phyloP scores from a whole-genome alignment of 2,888 invertebrate genomes.

The Dendrolimus houi region DNA sequence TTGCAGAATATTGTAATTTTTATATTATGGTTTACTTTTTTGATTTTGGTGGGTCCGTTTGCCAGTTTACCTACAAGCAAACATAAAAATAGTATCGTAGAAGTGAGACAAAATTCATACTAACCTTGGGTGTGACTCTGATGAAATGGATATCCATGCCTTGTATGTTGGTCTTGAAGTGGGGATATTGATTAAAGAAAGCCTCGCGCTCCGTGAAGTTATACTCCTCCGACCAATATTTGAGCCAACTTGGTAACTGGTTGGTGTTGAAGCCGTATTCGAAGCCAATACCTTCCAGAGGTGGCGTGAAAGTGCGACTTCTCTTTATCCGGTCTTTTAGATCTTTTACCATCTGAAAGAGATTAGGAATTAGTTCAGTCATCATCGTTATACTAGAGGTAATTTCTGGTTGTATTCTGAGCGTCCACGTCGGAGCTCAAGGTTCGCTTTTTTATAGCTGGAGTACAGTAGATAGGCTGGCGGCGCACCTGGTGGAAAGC shows the following conservation, averaged over 20 bases:
- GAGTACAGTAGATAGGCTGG: too few relatives aligned
- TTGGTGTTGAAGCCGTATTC: constrained; percentile 89
- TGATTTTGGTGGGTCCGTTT: too few relatives aligned
- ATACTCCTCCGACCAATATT: constrained; percentile 87
- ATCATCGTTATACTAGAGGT: too few relatives aligned
- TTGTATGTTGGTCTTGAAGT: constrained; percentile 86
- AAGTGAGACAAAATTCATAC: constrained; percentile 2
- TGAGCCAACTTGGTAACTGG: constrained; percentile 78
- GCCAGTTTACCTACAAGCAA: too few relatives aligned
- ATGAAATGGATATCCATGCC: constrained; percentile 78
- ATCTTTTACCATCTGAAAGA: constrained; percentile 47
- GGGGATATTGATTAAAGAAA: constrained; percentile 83
- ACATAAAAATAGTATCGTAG: neutral
- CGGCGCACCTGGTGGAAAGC: too few relatives aligned
- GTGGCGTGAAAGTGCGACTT: constrained; percentile 49
- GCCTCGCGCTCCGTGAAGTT: constrained; percentile 78
- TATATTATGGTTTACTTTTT: too few relatives aligned
- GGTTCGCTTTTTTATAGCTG: too few relatives aligned
- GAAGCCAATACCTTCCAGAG: constrained; percentile 83
- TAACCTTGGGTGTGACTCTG: constrained; percentile 68
- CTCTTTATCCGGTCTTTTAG: constrained; percentile 40
- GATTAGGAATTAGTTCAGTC: too few relatives aligned
- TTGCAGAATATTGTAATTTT: too few relatives aligned
- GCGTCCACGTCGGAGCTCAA: too few relatives aligned
- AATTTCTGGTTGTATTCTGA: too few relatives aligned